Percentiles rank a stretch among this genome's conserved stretches.
Evolutionary conservation across 2,113 vertebrate species (phyloP).

Genomic region (Cryptoleucopteryx plumbea): DNA sequence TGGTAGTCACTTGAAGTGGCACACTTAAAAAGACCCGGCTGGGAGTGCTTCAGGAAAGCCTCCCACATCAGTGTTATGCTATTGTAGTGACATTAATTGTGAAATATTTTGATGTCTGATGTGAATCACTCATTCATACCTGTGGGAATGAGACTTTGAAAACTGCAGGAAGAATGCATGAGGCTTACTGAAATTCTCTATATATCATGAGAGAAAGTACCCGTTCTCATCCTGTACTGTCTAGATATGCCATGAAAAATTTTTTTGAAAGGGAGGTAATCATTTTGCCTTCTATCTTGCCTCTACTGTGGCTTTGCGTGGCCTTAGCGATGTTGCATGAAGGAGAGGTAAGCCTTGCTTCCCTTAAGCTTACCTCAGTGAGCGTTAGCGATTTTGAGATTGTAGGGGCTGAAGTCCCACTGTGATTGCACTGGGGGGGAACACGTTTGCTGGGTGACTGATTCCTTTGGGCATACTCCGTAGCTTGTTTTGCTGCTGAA

Average conservation of each 20-base stretch:
- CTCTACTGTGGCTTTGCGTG: neutral
- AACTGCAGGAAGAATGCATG: neutral
- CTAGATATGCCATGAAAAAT: neutral
- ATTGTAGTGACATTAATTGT: neutral
- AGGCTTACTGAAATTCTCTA: neutral
- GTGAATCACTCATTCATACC: neutral
- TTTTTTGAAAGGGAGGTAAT: neutral
- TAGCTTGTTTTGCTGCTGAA: neutral
- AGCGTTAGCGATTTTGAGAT: neutral
- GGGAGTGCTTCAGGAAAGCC: neutral
- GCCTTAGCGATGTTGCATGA: neutral
- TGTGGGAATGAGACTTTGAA: neutral
- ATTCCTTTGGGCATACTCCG: neutral
- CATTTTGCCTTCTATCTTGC: neutral
- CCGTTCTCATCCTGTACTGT: neutral
- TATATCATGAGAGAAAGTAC: neutral
- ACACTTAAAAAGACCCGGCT: neutral
- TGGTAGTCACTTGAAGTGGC: neutral
- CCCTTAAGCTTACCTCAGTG: neutral
- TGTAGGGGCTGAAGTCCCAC: neutral
- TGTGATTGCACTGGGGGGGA: neutral
- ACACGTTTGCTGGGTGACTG: accelerated
- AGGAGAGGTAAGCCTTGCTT: neutral
- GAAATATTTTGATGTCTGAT: neutral
- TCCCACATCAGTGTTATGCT: neutral